Percentiles rank a stretch among this genome's conserved stretches.
phyloP scores from a whole-genome alignment of 2,113 vertebrate genomes.

The Panthera leo region DNA sequence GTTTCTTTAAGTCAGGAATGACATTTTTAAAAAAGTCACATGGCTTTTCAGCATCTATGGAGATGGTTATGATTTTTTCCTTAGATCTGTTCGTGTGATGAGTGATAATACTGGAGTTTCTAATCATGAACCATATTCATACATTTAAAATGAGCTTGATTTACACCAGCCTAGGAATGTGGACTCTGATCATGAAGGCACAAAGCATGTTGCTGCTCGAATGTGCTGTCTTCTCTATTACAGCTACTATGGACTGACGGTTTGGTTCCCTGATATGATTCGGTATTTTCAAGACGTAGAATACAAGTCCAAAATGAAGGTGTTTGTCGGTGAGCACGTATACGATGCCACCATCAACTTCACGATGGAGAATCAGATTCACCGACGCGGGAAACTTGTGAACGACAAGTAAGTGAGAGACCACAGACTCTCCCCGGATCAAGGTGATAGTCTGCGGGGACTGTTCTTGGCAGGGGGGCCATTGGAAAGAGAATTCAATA shows the following conservation, averaged over 20 bases:
- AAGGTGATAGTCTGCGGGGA: background rate
- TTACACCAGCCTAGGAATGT: too few species aligned
- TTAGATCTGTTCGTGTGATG: background rate
- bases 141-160: background rate
- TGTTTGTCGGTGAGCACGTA: conserved; percentile 91
- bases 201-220: background rate
- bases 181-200: background rate
- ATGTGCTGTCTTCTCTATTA: background rate
- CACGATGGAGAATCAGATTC: conserved; percentile 96
- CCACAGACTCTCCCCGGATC: accelerated
- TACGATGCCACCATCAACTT: conserved; percentile 96
- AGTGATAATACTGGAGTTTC: background rate
- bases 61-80: background rate
- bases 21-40: background rate
- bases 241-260: conserved; percentile 96
- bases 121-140: background rate
- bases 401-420: conserved; percentile 90
- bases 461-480: background rate
- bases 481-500: background rate
- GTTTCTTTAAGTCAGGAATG: background rate
- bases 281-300: conserved; percentile 95
- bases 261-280: conserved; percentile 99
- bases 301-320: conserved; percentile 91
- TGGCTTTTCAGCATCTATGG: background rate
- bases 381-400: conserved; percentile 92